These are phyloP conservation scores for Drosophila kikkawai DNA, from an alignment of 1,140 invertebrate species.

Conservation along the genomic window DNA sequence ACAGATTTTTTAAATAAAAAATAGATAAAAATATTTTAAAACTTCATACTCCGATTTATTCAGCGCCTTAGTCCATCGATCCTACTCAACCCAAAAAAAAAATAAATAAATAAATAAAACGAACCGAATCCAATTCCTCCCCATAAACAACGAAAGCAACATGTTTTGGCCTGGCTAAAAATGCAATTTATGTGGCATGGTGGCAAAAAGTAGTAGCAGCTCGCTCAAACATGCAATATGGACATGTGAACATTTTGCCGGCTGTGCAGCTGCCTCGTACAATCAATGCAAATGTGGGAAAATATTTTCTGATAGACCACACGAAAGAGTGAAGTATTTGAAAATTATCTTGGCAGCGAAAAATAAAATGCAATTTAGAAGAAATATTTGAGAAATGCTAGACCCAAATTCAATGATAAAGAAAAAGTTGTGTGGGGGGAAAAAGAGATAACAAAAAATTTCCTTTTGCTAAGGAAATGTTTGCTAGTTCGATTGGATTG, in stretches of 20 bases:
- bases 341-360: slow-evolving; percentile 37
- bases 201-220: slow-evolving; percentile 31
- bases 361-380: slow-evolving; percentile 40
- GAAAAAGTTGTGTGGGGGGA: not conserved
- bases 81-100: not conserved
- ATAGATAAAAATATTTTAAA: too few species aligned
- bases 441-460: slow-evolving; percentile 6
- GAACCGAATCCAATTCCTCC: slow-evolving; percentile 5
- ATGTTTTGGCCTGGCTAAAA: slow-evolving; percentile 46
- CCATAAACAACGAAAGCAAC: slow-evolving; percentile 50
- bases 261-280: slow-evolving; percentile 29
- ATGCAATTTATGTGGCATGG: slow-evolving; percentile 55
- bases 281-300: slow-evolving; percentile 68
- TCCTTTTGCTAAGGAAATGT: slow-evolving; percentile 16
- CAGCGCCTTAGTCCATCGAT: not conserved
- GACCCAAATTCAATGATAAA: slow-evolving; percentile 10
- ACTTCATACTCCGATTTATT: not conserved
- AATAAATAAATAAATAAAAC: not conserved
- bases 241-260: slow-evolving; percentile 60
- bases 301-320: slow-evolving; percentile 49
- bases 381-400: slow-evolving; percentile 25
- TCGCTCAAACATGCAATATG: slow-evolving; percentile 52
- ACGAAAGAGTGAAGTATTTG: slow-evolving; percentile 34
- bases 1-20: too few species aligned
- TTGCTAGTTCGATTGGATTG: slow-evolving; percentile 22